Evolutionary conservation across 2,888 invertebrate species (phyloP).

Genomic region (Cephus spinipes): DNA sequence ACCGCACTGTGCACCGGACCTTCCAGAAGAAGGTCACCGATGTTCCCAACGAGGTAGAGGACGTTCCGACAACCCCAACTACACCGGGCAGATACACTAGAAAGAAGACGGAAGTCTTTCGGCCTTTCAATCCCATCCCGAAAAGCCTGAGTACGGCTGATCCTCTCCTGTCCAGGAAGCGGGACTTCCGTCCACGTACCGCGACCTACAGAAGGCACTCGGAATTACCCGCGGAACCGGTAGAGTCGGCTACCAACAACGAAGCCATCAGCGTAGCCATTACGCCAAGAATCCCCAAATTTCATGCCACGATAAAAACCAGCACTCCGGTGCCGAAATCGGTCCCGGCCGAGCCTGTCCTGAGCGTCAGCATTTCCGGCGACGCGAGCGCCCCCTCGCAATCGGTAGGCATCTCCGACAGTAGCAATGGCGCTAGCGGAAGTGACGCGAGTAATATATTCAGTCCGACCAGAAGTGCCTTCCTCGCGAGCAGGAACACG

Average conservation of each 20-base stretch:
- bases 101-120: constrained; percentile 37
- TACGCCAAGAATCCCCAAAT: constrained; percentile 49
- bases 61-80: not conserved
- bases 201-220: constrained; percentile 60
- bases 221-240: constrained; percentile 39
- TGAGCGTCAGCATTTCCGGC: constrained; percentile 43
- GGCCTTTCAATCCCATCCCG: constrained; percentile 21
- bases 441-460: constrained; percentile 52
- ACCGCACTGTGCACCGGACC: not conserved
- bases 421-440: constrained; percentile 30
- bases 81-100: constrained; percentile 39
- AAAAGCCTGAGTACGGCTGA: not conserved
- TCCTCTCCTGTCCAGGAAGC: not conserved
- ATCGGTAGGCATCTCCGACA: constrained; percentile 36
- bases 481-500: constrained; percentile 47
- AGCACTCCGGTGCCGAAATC: constrained; percentile 35
- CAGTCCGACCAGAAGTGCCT: constrained; percentile 52
- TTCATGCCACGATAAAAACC: constrained; percentile 37
- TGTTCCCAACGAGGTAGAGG: not conserved
- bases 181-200: constrained; percentile 56
- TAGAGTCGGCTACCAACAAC: constrained; percentile 27
- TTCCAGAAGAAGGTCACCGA: not conserved
- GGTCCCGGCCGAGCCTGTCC: constrained; percentile 51
- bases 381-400: constrained; percentile 12
- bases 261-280: constrained; percentile 43